Conservation (phyloP, 2,888 invertebrate species). For the Orchestes rusci region DNA sequence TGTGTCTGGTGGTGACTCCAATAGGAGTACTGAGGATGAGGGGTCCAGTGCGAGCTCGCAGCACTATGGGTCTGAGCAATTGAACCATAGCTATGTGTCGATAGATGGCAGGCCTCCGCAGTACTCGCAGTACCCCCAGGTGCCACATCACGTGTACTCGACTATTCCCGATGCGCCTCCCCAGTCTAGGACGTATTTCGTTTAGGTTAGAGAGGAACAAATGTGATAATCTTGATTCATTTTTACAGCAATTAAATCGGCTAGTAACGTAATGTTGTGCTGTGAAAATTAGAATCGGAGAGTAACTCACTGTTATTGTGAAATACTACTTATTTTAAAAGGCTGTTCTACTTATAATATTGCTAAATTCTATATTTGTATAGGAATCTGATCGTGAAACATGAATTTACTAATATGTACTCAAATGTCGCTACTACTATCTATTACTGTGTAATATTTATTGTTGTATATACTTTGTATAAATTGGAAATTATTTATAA, state of each 20-base stretch:
- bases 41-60: conserved; percentile 49
- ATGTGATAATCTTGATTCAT: conserved; percentile 9
- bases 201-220: conserved; percentile 20
- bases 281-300: too few relatives aligned
- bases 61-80: conserved; percentile 57
- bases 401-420: conserved; percentile 20
- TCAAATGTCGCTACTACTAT: conserved; percentile 25
- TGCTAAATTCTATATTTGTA: conserved; percentile 26
- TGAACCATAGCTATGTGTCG: conserved; percentile 63
- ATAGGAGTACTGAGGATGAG: conserved; percentile 49
- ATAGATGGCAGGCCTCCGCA: conserved; percentile 48
- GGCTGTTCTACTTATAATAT: conserved; percentile 36
- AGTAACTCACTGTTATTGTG: too few relatives aligned
- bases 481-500: conserved; percentile 27
- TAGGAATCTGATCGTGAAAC: conserved; percentile 18
- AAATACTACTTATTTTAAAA: conserved; percentile 29
- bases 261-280: neutral
- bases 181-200: conserved; percentile 44
- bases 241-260: neutral
- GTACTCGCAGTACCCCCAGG: conserved; percentile 39
- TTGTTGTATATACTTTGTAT: conserved; percentile 37
- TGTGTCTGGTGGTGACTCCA: conserved; percentile 53
- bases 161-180: conserved; percentile 43
- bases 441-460: conserved; percentile 33
- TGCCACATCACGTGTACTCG: conserved; percentile 43